These are phyloP conservation scores for Sterrhoptilus dennistouni DNA, from an alignment of 2,113 vertebrate species.

Conservation along the genomic window DNA sequence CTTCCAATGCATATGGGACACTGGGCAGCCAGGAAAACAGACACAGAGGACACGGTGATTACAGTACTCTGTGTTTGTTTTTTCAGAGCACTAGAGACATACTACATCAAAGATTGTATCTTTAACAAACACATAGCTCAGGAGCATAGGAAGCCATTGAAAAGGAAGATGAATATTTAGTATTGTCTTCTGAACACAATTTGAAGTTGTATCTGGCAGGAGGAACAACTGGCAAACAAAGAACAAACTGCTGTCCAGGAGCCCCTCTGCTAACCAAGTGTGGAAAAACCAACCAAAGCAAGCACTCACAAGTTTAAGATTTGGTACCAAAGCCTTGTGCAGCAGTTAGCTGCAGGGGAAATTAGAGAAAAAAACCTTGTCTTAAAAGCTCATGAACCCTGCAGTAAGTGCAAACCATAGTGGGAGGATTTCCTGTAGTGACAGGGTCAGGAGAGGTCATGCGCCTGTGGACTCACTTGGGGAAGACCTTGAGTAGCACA, in stretches of 20 bases:
- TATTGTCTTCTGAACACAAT: not conserved
- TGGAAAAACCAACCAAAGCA: not conserved
- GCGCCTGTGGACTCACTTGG: not conserved
- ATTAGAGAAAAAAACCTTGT: not conserved
- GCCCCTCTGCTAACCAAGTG: not conserved
- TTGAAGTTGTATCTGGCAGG: not conserved
- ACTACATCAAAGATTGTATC: not conserved
- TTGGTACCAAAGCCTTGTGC: not conserved
- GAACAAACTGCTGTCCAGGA: not conserved
- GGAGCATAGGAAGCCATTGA: not conserved
- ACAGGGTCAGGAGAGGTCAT: not conserved
- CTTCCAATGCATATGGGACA: not conserved
- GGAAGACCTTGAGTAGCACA: not conserved
- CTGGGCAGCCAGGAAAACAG: not conserved
- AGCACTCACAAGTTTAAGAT: not conserved
- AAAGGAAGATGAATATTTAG: not conserved
- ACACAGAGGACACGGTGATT: not conserved
- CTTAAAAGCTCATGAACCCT: not conserved
- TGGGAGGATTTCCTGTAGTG: not conserved
- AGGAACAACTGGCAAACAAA: not conserved
- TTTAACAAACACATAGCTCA: not conserved
- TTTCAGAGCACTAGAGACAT: not conserved
- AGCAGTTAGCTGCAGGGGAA: not conserved
- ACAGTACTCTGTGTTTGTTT: not conserved
- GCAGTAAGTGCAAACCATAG: not conserved